Percentiles rank a stretch among this genome's conserved stretches.
Conservation (phyloP, 2,113 vertebrate genomes). For the Clarias gariepinus region DNA sequence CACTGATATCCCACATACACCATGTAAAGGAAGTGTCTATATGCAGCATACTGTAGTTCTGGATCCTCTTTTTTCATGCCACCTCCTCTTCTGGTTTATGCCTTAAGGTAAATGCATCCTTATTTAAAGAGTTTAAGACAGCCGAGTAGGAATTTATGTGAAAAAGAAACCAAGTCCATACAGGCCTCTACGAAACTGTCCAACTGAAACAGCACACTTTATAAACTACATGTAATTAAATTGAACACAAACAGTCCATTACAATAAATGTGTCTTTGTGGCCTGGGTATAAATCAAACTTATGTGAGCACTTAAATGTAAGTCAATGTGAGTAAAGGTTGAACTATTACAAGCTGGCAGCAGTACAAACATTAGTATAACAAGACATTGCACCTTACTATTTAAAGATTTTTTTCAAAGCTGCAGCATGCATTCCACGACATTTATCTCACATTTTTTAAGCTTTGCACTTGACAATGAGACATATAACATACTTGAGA, state of each 20-base stretch:
- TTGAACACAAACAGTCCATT: not conserved
- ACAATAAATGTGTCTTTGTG: not conserved
- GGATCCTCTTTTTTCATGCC: constrained; percentile 56
- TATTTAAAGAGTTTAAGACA: constrained; percentile 50
- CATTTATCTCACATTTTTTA: constrained; percentile 14
- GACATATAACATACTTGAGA: no score
- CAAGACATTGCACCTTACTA: not conserved
- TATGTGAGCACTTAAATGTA: not conserved
- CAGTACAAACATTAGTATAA: not conserved
- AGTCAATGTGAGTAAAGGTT: not conserved
- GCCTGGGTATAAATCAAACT: not conserved
- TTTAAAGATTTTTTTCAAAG: not conserved
- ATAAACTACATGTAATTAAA: no score
- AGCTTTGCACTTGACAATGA: not conserved
- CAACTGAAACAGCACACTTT: not conserved
- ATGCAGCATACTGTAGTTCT: constrained; percentile 47
- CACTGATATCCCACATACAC: constrained; percentile 62
- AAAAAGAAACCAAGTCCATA: constrained; percentile 33
- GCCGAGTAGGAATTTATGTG: constrained; percentile 49
- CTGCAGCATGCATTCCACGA: constrained; percentile 10
- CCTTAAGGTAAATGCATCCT: constrained; percentile 42
- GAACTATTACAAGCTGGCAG: not conserved
- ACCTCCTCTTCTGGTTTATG: constrained; percentile 39
- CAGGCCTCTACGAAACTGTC: constrained; percentile 29
- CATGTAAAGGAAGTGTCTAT: constrained; percentile 67